Percentiles rank a stretch among this genome's conserved stretches.
phyloP scores from a whole-genome alignment of 2,797 vertebrate species.

The Coreius guichenoti region DNA sequence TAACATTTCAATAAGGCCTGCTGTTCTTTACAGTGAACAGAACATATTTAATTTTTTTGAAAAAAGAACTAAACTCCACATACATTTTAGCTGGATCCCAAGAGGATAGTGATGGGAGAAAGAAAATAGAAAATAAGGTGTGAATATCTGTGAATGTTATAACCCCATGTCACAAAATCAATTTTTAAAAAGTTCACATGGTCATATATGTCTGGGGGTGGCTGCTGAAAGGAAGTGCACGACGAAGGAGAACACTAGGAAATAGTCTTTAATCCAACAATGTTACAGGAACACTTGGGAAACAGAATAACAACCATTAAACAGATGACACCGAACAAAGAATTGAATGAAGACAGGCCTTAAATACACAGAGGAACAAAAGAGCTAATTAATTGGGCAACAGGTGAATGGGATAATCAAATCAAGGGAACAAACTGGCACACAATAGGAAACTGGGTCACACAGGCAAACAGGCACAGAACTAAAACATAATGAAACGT shows the following conservation, averaged over 20 bases:
- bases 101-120: neutral
- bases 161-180: neutral
- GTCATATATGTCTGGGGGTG: neutral
- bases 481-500: neutral
- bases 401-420: neutral
- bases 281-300: neutral
- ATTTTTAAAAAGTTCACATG: neutral
- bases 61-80: neutral
- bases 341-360: neutral
- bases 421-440: neutral
- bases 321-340: neutral
- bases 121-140: neutral
- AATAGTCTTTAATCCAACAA: neutral
- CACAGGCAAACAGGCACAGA: neutral
- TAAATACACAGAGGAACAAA: neutral
- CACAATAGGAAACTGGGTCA: neutral
- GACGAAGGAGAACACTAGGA: no score
- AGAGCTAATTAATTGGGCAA: neutral
- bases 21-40: no score
- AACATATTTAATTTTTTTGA: no score
- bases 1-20: no score
- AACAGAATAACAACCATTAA: neutral
- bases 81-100: neutral
- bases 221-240: neutral
- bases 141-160: neutral